These are phyloP conservation scores for Sceloporus tristichus DNA, from an alignment of 2,113 vertebrate genomes.

Conservation along the genomic window DNA sequence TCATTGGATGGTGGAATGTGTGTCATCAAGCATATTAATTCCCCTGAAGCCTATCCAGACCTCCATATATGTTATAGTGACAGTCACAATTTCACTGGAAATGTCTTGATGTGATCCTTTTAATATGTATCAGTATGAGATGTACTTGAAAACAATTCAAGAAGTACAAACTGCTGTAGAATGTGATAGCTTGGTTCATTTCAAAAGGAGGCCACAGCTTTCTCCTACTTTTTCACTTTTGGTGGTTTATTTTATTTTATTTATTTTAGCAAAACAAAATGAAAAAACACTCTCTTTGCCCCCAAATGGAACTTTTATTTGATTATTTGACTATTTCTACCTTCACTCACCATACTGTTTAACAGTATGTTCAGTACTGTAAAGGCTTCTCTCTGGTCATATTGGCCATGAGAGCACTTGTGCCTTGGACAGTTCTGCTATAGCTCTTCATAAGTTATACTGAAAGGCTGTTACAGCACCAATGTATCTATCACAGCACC, in stretches of 20 bases:
- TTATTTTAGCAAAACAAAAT: no score
- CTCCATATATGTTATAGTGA: neutral
- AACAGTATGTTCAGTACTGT: neutral
- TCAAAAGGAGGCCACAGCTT: neutral
- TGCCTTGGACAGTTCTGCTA: no score
- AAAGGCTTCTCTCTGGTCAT: neutral
- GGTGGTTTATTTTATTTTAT: no score
- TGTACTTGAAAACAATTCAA: neutral
- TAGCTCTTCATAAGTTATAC: neutral
- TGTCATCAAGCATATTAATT: neutral
- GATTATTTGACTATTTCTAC: no score
- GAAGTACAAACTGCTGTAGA: no score
- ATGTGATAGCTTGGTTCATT: neutral
- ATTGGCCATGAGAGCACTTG: neutral
- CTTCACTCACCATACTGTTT: neutral
- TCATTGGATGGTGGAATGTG: neutral
- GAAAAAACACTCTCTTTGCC: no score
- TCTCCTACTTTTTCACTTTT: neutral
- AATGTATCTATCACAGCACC: neutral
- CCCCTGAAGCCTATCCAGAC: neutral
- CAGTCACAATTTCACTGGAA: neutral
- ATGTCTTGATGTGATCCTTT: neutral
- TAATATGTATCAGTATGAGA: neutral
- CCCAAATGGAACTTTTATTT: no score
- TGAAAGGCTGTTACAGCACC: neutral